These are phyloP conservation scores for Tringa solitaria DNA, from an alignment of 2,113 vertebrate species.

Conservation along the genomic window DNA sequence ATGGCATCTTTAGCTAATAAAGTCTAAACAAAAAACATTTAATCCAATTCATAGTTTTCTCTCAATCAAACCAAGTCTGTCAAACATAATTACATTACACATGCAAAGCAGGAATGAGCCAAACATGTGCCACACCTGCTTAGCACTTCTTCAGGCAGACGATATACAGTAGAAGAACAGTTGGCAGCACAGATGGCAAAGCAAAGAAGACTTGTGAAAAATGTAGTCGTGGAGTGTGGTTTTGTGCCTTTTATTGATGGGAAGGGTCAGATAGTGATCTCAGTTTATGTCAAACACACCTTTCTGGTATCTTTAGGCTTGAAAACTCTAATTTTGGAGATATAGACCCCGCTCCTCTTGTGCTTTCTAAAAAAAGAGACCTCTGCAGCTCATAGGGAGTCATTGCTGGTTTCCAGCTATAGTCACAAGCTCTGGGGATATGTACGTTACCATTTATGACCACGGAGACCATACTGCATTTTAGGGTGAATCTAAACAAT, in stretches of 20 bases:
- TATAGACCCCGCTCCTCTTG: not conserved
- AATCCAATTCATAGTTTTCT: conserved; percentile 71
- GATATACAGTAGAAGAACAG: conserved; percentile 62
- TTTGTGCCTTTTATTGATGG: conserved; percentile 24
- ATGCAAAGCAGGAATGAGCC: conserved; percentile 73
- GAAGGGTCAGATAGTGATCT: not conserved
- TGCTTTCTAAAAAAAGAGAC: not conserved
- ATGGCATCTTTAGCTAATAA: conserved; percentile 75
- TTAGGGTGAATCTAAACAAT: not conserved
- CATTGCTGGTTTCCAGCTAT: not conserved
- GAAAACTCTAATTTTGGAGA: conserved; percentile 3
- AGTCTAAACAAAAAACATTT: conserved; percentile 79
- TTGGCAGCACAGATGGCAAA: conserved; percentile 77
- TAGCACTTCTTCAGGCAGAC: conserved; percentile 64
- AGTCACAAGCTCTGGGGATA: not conserved
- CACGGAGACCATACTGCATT: not conserved
- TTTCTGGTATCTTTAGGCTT: conserved; percentile 16
- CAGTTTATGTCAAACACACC: conserved; percentile 6
- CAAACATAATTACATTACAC: conserved; percentile 77
- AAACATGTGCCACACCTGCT: conserved; percentile 74
- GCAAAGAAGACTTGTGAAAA: conserved; percentile 52
- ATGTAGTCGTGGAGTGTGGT: conserved; percentile 16
- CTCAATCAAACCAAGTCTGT: conserved; percentile 72
- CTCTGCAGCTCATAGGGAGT: not conserved
- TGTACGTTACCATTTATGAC: not conserved